Evolutionary conservation across 2,797 vertebrate species (phyloP).

Genomic region (Alfaro cultratus): DNA sequence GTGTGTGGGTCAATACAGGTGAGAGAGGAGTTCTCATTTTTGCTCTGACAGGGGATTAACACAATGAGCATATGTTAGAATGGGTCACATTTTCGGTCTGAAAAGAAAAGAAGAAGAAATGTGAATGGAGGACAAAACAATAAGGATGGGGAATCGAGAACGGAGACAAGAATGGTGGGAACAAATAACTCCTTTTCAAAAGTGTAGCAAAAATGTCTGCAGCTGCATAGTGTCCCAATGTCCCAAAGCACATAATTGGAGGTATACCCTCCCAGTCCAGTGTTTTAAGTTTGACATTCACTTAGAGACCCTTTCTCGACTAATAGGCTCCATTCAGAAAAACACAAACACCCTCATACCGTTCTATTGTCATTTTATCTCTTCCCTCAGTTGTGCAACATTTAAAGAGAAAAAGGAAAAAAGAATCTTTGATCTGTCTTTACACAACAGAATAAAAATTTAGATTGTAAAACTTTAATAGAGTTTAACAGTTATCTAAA

Average conservation of each 20-base stretch:
- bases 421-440: constrained; percentile 56
- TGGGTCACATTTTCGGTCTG: constrained; percentile 63
- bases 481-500: constrained; percentile 54
- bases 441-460: constrained; percentile 55
- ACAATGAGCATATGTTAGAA: constrained; percentile 66
- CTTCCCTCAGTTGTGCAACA: constrained; percentile 47
- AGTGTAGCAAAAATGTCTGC: constrained; percentile 43
- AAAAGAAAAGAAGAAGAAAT: constrained; percentile 50
- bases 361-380: constrained; percentile 52
- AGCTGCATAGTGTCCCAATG: constrained; percentile 55
- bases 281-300: constrained; percentile 60
- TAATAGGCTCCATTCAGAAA: constrained; percentile 64
- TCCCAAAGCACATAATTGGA: constrained; percentile 66
- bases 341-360: constrained; percentile 22
- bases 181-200: constrained; percentile 38
- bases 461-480: constrained; percentile 57
- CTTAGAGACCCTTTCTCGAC: constrained; percentile 50
- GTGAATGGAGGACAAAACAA: constrained; percentile 55
- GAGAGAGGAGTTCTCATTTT: constrained; percentile 63
- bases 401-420: constrained; percentile 36
- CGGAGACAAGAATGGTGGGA: constrained; percentile 20
- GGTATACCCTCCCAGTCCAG: constrained; percentile 47
- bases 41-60: constrained; percentile 64
- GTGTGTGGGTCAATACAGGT: constrained; percentile 57
- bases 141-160: constrained; percentile 45